Percentiles rank a stretch among this genome's conserved stretches.
Conservation (phyloP, 92 coral and sea anemone species). For the Pocillopora grandis region DNA sequence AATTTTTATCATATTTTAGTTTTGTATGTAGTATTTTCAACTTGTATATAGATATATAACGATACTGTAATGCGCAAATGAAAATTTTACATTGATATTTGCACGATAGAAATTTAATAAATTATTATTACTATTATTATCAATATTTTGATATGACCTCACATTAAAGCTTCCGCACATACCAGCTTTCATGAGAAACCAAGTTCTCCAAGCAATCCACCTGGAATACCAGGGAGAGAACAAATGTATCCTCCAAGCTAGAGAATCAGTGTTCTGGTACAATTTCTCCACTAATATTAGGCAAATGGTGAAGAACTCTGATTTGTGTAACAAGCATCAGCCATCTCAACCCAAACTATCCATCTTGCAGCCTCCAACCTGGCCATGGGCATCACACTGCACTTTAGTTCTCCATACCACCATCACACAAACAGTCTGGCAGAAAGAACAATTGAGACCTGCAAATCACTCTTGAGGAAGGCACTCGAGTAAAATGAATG, state of each 20-base stretch:
- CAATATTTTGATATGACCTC: constrained; percentile 10
- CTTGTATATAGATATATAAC: too few relatives aligned
- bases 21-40: too few relatives aligned
- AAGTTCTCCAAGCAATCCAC: constrained; percentile 14
- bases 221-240: constrained; percentile 22
- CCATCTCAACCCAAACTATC: constrained; percentile 31
- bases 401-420: constrained; percentile 58
- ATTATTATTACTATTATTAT: too few relatives aligned
- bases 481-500: constrained; percentile 52
- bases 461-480: constrained; percentile 33
- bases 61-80: too few relatives aligned
- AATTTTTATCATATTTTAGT: too few relatives aligned
- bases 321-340: constrained; percentile 13
- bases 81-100: too few relatives aligned
- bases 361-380: constrained; percentile 25
- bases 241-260: constrained; percentile 19
- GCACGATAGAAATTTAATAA: too few relatives aligned
- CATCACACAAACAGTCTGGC: constrained; percentile 37
- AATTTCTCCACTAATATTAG: constrained; percentile 13
- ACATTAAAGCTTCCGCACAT: neutral
- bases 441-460: constrained; percentile 30
- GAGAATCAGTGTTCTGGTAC: constrained; percentile 29
- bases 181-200: neutral
- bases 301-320: constrained; percentile 7
- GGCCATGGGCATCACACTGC: constrained; percentile 44